Evolutionary conservation across 23 tunicate genomes (phyloP), one percentile per base, ranked within the genome.

Genomic region (Ascidia mentula): DNA sequence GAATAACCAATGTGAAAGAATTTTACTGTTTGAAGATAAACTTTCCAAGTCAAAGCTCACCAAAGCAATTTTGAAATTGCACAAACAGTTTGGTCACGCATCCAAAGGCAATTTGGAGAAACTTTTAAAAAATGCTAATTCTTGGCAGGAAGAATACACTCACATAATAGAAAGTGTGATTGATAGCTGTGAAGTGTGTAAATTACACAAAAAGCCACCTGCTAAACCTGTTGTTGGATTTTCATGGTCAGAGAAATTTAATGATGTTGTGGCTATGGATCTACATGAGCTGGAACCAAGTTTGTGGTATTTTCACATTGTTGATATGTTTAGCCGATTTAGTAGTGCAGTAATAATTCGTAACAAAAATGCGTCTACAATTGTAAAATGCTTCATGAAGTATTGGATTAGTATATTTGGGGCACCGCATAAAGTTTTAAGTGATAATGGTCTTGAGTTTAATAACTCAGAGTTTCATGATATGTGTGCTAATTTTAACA

Each of bases 371-470:
- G 35, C 82, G 24, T 30, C 37, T 78, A 32, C 37, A 18, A 78
- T 78, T 45, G 72, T 78, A 9, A 45, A 59, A 31, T 46, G 33
- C 28, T 78, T 78, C 30, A 17, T 59, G 4, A 45, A 53, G 9
- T 45, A 18, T 30, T 78, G 82, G 82, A 34, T 78, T 32, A 59
- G 72, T 30, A 30, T 46, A 4, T 46, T 45, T 78, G 82, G 82
- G 17, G 72, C 72, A 17, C 82, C 72, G 13, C 37, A 46, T 31
- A 78, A 78, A 18, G 82, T 78, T 8, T 34, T 78, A 6, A 46
- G 72, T 46, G 82, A 78, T 7, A 78, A 78, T 78, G 82, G 36
- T 26, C 34, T 72, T 5, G 82, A 78, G 34, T 78, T 78, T 78
- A 28, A 78, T 46, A 78, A 46, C 40, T 26, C 36, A 7, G 82